phyloP scores from a whole-genome alignment of 2,113 vertebrate genomes.

The Diadophis punctatus region DNA sequence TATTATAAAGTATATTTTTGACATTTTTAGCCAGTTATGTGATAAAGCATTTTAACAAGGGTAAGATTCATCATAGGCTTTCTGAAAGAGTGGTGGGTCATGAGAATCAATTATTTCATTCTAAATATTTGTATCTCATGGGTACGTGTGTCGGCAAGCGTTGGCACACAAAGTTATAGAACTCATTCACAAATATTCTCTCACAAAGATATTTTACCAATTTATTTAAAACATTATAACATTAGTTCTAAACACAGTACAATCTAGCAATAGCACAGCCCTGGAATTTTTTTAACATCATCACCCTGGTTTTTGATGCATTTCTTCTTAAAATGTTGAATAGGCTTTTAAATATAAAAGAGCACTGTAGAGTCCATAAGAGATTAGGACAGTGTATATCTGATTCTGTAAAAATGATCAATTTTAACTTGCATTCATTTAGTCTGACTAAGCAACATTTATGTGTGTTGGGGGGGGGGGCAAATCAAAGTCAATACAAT shows the following conservation, averaged over 20 bases:
- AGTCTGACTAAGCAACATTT: neutral
- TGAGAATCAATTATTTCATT: neutral
- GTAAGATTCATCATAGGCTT: neutral
- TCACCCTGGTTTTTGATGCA: neutral
- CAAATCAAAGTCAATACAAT: neutral
- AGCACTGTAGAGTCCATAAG: neutral
- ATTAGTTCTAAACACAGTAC: neutral
- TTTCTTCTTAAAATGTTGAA: neutral
- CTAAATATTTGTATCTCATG: neutral
- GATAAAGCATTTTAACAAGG: neutral
- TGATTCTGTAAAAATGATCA: neutral
- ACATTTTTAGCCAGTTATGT: neutral
- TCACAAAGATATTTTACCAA: neutral
- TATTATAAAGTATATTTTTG: neutral
- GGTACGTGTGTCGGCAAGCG: neutral
- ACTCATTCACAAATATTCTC: neutral
- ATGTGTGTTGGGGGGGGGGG: neutral
- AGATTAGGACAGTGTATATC: neutral
- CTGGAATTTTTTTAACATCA: neutral
- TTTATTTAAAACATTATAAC: neutral
- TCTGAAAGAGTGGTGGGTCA: neutral
- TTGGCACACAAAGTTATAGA: neutral
- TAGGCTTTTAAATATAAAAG: neutral
- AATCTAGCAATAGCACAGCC: neutral
- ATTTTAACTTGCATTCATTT: neutral